Evolutionary conservation across 2,113 vertebrate species (phyloP).

Genomic region (Antechinus flavipes): DNA sequence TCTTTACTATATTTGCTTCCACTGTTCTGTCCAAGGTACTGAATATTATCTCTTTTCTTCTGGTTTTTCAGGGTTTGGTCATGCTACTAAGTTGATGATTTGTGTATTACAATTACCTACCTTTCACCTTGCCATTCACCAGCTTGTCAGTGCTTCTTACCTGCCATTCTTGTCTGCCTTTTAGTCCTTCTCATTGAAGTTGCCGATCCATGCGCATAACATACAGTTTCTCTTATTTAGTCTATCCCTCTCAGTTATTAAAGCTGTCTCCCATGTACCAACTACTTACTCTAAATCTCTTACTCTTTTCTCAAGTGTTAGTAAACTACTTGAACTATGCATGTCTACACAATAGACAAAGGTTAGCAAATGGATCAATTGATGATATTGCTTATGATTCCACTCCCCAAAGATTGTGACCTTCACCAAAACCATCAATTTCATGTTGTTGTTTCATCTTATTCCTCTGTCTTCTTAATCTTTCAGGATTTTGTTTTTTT

Average conservation of each 20-base stretch:
- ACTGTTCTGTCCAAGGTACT: not conserved
- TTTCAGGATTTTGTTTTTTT: not conserved
- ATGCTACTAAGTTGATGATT: not conserved
- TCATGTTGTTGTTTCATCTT: not conserved
- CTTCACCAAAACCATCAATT: not conserved
- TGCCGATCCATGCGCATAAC: not conserved
- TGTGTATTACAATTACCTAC: not conserved
- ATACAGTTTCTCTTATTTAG: not conserved
- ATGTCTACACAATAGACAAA: not conserved
- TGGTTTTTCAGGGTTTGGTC: not conserved
- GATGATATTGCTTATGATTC: not conserved
- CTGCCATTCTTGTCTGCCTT: not conserved
- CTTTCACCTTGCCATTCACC: not conserved
- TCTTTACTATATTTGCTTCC: not conserved
- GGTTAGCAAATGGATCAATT: not conserved
- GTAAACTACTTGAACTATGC: not conserved
- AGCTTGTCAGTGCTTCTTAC: not conserved
- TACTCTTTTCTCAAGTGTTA: not conserved
- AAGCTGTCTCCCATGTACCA: not conserved
- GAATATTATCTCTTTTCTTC: not conserved
- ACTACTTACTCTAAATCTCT: not conserved
- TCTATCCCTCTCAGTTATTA: not conserved
- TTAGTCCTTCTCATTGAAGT: not conserved
- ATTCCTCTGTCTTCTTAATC: not conserved
- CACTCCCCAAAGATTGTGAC: not conserved